Conservation (phyloP, 1,140 invertebrate species). For the Macrobrachium rosenbergii region DNA sequence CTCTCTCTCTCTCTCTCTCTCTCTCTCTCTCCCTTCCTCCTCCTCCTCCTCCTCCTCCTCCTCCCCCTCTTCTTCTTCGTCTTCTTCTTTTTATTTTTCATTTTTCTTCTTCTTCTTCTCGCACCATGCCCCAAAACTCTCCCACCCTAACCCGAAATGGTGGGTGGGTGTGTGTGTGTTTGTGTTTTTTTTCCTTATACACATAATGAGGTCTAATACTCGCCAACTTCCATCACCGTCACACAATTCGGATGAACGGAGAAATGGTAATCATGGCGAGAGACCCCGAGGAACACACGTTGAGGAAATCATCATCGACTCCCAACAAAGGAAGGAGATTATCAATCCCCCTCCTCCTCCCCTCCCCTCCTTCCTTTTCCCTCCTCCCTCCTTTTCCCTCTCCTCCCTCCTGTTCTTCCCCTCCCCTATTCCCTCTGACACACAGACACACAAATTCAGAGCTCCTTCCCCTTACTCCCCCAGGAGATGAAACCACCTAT, state of each 20-base stretch:
- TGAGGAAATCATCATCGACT: too few species aligned
- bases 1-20: background rate
- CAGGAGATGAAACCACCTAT: background rate
- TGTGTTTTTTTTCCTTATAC: too few species aligned
- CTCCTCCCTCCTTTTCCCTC: background rate
- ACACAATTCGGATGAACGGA: too few species aligned
- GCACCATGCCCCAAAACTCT: background rate
- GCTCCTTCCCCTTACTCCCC: background rate
- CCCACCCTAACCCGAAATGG: background rate
- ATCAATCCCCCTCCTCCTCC: too few species aligned
- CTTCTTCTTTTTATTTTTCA: too few species aligned
- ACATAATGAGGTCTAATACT: too few species aligned
- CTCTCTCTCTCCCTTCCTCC: background rate
- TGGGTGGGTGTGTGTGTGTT: too few species aligned
- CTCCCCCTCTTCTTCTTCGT: background rate
- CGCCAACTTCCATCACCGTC: too few species aligned
- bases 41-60: background rate
- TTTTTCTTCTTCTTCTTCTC: background rate
- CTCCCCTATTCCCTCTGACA: background rate
- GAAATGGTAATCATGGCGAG: too few species aligned
- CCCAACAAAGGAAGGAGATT: too few species aligned
- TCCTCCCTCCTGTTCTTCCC: background rate
- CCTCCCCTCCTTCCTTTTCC: too few species aligned
- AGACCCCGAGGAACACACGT: too few species aligned
- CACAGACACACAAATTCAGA: slow-evolving; percentile 5